Conservation (phyloP, 2,888 invertebrate genomes). For the Patella ulyssiponensis region DNA sequence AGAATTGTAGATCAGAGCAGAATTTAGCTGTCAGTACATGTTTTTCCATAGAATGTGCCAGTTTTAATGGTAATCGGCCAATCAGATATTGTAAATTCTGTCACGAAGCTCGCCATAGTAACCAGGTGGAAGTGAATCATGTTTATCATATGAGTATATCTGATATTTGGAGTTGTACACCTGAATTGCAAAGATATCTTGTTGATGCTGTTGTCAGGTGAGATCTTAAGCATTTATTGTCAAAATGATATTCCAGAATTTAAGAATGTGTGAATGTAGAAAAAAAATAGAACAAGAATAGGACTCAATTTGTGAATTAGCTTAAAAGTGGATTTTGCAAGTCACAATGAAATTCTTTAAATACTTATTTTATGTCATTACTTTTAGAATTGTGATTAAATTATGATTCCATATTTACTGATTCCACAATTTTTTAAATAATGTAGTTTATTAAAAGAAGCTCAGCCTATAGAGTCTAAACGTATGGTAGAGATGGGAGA, state of each 20-base stretch:
- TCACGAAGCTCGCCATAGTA: conserved; percentile 63
- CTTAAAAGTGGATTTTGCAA: no score
- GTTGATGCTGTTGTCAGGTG: conserved; percentile 95
- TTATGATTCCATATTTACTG: neutral
- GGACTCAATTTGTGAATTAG: no score
- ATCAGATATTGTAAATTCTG: conserved; percentile 79
- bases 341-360: no score
- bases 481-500: conserved; percentile 70
- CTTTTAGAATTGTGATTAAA: neutral
- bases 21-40: conserved; percentile 96
- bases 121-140: conserved; percentile 76
- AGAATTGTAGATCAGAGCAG: conserved; percentile 93
- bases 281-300: no score
- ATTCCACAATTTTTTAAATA: conserved; percentile 11
- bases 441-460: conserved; percentile 86
- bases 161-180: conserved; percentile 90
- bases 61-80: conserved; percentile 95
- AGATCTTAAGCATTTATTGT: conserved; percentile 5
- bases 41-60: conserved; percentile 96
- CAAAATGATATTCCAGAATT: no score
- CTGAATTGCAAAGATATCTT: conserved; percentile 92
- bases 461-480: conserved; percentile 74
- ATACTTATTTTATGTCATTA: no score
- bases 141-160: conserved; percentile 90
- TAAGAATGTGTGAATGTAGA: no score